These are phyloP conservation scores for Macrophya annulata DNA, from an alignment of 2,888 invertebrate genomes.

Conservation along the genomic window DNA sequence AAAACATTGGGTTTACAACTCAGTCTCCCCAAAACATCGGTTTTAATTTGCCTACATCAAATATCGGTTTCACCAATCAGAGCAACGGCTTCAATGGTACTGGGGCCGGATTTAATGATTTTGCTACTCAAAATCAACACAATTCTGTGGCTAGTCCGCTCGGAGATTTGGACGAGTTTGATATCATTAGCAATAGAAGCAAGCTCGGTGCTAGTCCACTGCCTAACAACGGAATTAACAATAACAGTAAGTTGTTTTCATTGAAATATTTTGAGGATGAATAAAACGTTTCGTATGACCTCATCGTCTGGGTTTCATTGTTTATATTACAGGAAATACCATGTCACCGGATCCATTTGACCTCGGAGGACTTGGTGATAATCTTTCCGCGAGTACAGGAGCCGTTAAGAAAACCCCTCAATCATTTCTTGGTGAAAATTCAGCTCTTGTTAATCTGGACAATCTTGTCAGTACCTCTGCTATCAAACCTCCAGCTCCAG, in stretches of 20 bases:
- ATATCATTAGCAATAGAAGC: conserved; percentile 91
- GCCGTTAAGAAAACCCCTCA: conserved; percentile 95
- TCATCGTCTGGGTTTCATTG: conserved; percentile 42
- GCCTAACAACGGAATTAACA: conserved; percentile 64
- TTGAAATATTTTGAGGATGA: conserved; percentile 46
- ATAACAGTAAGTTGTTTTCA: conserved; percentile 71
- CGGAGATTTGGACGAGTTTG: conserved; percentile 93
- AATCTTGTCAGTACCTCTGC: conserved; percentile 89
- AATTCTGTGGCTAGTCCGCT: conserved; percentile 78
- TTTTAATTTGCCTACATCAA: conserved; percentile 71
- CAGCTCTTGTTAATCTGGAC: conserved; percentile 97
- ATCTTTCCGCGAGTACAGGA: conserved; percentile 81
- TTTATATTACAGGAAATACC: conserved; percentile 71
- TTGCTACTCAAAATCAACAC: conserved; percentile 69
- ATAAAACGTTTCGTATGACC: conserved; percentile 55
- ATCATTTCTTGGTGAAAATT: conserved; percentile 98
- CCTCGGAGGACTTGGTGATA: conserved; percentile 83
- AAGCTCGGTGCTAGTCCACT: conserved; percentile 77
- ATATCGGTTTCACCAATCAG: conserved; percentile 65
- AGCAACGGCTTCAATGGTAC: conserved; percentile 76
- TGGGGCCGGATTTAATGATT: conserved; percentile 71
- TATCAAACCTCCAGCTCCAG: conserved; percentile 76
- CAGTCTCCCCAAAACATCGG: conserved; percentile 74
- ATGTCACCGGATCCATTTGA: conserved; percentile 87
- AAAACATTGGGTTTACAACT: conserved; percentile 71